Evolutionary conservation across 2,888 invertebrate species (phyloP).

Genomic region (Teleiodes luculella): DNA sequence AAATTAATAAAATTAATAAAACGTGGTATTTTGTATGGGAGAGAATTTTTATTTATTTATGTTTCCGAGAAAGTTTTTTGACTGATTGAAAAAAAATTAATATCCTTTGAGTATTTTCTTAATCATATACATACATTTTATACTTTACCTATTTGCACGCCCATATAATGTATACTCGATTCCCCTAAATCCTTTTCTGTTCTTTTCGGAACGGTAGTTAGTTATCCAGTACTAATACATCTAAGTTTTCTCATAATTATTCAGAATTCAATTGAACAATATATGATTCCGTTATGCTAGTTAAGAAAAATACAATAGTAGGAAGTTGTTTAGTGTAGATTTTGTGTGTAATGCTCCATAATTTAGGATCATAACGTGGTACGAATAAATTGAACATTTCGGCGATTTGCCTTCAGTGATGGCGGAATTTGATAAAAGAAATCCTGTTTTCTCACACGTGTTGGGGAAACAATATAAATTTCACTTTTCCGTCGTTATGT

Average conservation of each 20-base stretch:
- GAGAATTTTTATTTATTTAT: too few species aligned
- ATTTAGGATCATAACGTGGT: slow-evolving; percentile 29
- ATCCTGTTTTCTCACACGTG: slow-evolving; percentile 61
- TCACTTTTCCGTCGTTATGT: slow-evolving; percentile 72
- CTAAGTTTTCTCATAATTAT: slow-evolving; percentile 44
- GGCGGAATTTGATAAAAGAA: slow-evolving; percentile 26
- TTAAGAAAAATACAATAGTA: slow-evolving; percentile 43
- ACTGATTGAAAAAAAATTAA: too few species aligned
- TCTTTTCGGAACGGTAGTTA: slow-evolving; percentile 18
- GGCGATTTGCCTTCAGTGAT: not conserved
- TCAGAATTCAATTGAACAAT: slow-evolving; percentile 43
- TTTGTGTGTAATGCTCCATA: slow-evolving; percentile 39
- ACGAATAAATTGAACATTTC: slow-evolving; percentile 8
- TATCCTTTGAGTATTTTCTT: too few species aligned
- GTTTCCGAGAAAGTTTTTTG: too few species aligned
- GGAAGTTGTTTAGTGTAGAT: slow-evolving; percentile 45
- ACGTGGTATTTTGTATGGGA: too few species aligned
- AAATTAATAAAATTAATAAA: too few species aligned
- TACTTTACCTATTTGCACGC: slow-evolving; percentile 29
- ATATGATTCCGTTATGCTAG: slow-evolving; percentile 44
- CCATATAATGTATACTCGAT: slow-evolving; percentile 21
- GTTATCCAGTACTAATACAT: slow-evolving; percentile 36
- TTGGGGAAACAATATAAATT: slow-evolving; percentile 64
- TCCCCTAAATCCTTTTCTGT: slow-evolving; percentile 10
- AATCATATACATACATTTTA: too few species aligned